Evolutionary conservation across 2,113 vertebrate species (phyloP).

Genomic region (Pyxicephalus adspersus): DNA sequence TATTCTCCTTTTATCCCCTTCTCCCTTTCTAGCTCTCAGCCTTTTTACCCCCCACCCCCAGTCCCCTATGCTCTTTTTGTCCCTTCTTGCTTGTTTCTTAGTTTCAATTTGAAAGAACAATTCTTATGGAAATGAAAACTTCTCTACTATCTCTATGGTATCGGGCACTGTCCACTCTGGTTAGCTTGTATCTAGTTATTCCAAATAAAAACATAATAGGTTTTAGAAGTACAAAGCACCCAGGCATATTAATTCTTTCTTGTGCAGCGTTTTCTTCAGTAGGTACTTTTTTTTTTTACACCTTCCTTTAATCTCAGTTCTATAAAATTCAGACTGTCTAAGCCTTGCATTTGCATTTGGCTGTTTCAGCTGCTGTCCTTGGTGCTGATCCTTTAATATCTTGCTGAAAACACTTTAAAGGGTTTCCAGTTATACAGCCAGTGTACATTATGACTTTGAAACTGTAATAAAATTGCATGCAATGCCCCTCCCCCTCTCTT

Average conservation of each 20-base stretch:
- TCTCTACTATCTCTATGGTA: too few relatives aligned
- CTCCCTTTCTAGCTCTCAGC: not conserved
- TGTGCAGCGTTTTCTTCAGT: not conserved
- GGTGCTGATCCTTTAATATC: slow-evolving; percentile 26
- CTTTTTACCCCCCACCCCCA: too few relatives aligned
- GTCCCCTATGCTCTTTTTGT: too few relatives aligned
- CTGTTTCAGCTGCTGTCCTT: slow-evolving; percentile 26
- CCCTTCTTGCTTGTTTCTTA: too few relatives aligned
- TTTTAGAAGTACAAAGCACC: not conserved
- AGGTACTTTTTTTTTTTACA: too few relatives aligned
- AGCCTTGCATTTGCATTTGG: slow-evolving; percentile 26
- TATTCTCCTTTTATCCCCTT: not conserved
- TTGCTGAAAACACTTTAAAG: slow-evolving; percentile 9
- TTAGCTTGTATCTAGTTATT: too few relatives aligned
- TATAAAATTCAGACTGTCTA: slow-evolving; percentile 3
- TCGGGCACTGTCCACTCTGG: too few relatives aligned
- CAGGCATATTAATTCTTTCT: not conserved
- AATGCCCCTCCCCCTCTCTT: too few relatives aligned
- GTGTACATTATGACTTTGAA: not conserved
- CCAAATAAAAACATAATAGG: not conserved
- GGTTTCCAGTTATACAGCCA: not conserved
- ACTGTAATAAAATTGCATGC: not conserved
- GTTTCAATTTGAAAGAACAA: too few relatives aligned
- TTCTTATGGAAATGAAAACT: too few relatives aligned
- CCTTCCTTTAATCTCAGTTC: slow-evolving; percentile 12